Evolutionary conservation across 2,888 invertebrate genomes (phyloP), one percentile per base, ranked within the genome.

Genomic region (Dasysyrphus tricinctus): DNA sequence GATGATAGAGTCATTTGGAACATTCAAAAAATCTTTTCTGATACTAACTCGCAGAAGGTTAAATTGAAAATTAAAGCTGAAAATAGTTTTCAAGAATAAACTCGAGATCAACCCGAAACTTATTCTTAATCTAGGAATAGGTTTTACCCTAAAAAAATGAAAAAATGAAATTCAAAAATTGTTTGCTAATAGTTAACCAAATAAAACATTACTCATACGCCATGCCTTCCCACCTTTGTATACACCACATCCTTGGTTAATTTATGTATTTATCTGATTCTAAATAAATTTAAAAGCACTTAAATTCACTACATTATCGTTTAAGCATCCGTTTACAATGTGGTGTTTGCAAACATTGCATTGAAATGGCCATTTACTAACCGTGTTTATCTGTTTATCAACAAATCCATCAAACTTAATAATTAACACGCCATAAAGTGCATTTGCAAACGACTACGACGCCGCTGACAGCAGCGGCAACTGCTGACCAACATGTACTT

Each of bases 341-440:
- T 74, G 49, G 14, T 63, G 59, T 83, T 74, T 70, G 56, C 56
- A 70, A 75, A 57, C 70, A 74, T 63, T 79, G 63, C 49, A 61
- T 61, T 39, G 11, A 5, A 51, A 82, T 70, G 16, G 67, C 65
- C 63, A 73, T 56, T 70, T 47, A 59, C 80, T 51, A 59, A 39
- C 42, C 54, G 59, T 80, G 80, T 76, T 80, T 76, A 80, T 84
- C 80, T 80, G 72, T 84, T 80, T 76, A 80, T 80, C 65, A 80
- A 80, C 75, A 72, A 81, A 81, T 81, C 77, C 77, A 81, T 85
- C 77, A 85, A 63, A 85, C 63, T 69, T n/a, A 54, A 56, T 69
- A 73, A 85, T 85, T 85, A 80, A 77, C 81, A 85, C 85, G 24
- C 81, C 77, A 77, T 85, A 85, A 85, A 85, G 81, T 73, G 73